phyloP scores from a whole-genome alignment of 2,113 vertebrate species.

The Polypterus bichir region DNA sequence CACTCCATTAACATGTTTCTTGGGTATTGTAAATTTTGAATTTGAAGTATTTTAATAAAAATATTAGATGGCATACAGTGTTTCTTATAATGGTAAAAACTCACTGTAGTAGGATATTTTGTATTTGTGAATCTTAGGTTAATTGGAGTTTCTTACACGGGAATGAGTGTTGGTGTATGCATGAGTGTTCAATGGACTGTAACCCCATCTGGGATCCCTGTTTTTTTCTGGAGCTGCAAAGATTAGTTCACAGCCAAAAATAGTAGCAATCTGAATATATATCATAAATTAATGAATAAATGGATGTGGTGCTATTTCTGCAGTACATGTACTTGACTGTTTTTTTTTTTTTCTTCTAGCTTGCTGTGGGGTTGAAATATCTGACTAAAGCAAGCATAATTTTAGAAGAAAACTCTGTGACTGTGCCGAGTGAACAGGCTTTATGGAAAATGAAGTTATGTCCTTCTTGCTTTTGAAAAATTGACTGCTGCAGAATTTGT shows the following conservation, averaged over 20 bases:
- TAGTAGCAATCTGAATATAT: not conserved
- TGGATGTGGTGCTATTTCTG: too few relatives aligned
- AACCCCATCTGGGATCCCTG: not conserved
- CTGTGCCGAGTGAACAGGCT: not conserved
- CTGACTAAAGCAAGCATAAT: not conserved
- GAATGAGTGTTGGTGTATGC: not conserved
- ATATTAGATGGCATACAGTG: too few relatives aligned
- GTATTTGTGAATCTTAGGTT: too few relatives aligned
- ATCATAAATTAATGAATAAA: not conserved
- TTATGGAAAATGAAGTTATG: not conserved
- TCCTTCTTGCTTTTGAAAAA: not conserved
- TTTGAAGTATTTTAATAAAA: too few relatives aligned
- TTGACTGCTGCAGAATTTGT: not conserved
- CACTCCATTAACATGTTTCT: too few relatives aligned
- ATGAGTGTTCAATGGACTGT: not conserved
- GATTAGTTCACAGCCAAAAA: not conserved
- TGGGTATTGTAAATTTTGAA: too few relatives aligned
- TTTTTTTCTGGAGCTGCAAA: not conserved
- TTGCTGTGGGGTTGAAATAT: slow-evolving; percentile 52
- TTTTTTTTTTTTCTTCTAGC: slow-evolving; percentile 26
- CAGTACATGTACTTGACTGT: not conserved
- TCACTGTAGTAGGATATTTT: too few relatives aligned
- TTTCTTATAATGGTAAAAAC: too few relatives aligned
- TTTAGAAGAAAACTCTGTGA: slow-evolving; percentile 1
- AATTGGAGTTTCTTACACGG: too few relatives aligned